These are phyloP conservation scores for Paracanthobrama guichenoti DNA, from an alignment of 2,113 vertebrate species.

Conservation along the genomic window DNA sequence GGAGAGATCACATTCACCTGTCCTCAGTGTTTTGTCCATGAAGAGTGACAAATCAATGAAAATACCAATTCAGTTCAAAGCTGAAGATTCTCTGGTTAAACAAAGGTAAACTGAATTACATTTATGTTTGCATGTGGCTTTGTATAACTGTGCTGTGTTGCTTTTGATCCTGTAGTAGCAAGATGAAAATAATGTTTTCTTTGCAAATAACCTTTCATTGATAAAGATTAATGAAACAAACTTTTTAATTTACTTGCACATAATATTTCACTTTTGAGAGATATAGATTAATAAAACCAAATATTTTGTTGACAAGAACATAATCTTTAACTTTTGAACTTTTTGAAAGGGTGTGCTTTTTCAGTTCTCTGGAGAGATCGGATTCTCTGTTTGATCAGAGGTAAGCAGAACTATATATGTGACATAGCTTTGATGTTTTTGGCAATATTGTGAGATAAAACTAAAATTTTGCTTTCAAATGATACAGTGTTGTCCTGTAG, in stretches of 20 bases:
- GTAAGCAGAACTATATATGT: neutral
- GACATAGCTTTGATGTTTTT: neutral
- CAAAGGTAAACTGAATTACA: neutral
- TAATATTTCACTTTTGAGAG: too few species aligned
- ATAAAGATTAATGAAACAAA: neutral
- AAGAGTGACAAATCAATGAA: slow-evolving; percentile 32
- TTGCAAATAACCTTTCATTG: too few species aligned
- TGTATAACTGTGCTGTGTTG: neutral
- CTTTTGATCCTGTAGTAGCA: neutral
- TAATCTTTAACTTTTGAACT: too few species aligned
- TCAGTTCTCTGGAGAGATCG: neutral
- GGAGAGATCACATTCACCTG: slow-evolving; percentile 26
- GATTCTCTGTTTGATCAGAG: neutral
- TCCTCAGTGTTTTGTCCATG: neutral
- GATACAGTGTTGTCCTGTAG: too few species aligned
- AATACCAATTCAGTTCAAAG: neutral
- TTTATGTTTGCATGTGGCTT: neutral
- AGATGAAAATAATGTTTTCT: neutral
- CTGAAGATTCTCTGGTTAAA: neutral
- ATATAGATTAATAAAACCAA: neutral
- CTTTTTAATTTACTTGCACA: too few species aligned
- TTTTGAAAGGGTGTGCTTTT: neutral
- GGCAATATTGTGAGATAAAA: too few species aligned
- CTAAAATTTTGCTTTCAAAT: too few species aligned
- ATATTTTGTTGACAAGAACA: neutral